Base-by-base conservation (phyloP, 1,140 invertebrate species). In the Brachionus rotundiformis region DNA sequence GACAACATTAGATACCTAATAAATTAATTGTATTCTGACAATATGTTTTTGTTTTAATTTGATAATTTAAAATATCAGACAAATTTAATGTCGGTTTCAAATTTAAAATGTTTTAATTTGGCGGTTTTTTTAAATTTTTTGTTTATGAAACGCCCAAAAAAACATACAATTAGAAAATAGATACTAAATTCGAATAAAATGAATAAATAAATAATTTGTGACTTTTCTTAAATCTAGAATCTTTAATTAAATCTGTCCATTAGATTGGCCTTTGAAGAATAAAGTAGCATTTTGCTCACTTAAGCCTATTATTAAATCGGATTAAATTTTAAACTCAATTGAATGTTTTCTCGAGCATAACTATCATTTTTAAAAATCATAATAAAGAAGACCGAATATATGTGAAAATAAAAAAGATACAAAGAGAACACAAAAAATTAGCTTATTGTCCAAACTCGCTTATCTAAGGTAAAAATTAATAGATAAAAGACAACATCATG, bases 261-360 rank as follows among this genome's bases (percentile, higher is more conserved):
- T 54, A 54, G 47, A 39, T n/a, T 16, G 19, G 19, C 19, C 47
- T 41, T 41, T 41, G 39, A 41, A 13, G 39, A 41, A 1, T 13
- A 54, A 25, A 54, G 16, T 23, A 54, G 16, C 16, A 54, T 25
- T 54, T 54, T 54, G 47, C 47, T 54, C 47, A 54, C 47, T 19
- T 54, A 54, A 54, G 47, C 47, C 47, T 54, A 54, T 63, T 63
- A 63, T 63, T 63, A 63, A 63, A 29, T 63, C 27, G 25, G 61
- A 63, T 63, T 33, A 29, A 36, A 68, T 36, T 33, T 36, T 33
- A 33, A 29, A 63, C 61, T 31, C 61, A 63, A 63, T 63, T 33
- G 16, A 27, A 11, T 33, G 16, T 10, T 33, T 19, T 68, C 11
- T 68, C 63, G 63, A 36, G 31, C 63, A 68, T 68, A 68, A 68